Conservation (phyloP, 2,113 vertebrate species). For the Nanger granti region DNA sequence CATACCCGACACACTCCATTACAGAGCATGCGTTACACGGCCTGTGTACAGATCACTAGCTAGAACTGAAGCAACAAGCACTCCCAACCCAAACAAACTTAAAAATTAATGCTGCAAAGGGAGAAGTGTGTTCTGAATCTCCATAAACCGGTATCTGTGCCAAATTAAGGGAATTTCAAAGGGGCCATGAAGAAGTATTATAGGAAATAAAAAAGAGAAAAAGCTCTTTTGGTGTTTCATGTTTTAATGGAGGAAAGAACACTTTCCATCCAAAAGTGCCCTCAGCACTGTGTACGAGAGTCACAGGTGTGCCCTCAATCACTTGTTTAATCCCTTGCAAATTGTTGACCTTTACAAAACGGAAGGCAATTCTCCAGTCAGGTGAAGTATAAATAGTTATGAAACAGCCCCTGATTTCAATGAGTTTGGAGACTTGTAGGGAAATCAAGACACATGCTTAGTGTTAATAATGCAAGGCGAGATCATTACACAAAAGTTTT, state of each 20-base stretch:
- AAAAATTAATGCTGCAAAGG: conserved; percentile 18
- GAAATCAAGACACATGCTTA: not conserved
- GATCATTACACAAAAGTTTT: not conserved
- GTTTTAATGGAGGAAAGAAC: not conserved
- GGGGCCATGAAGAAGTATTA: not conserved
- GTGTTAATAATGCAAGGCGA: not conserved
- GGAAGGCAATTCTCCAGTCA: not conserved
- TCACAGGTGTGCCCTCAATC: not conserved
- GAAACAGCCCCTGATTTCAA: not conserved
- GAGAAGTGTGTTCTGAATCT: conserved; percentile 13
- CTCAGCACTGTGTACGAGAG: not conserved
- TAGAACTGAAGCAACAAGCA: conserved; percentile 47
- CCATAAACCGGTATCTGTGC: not conserved
- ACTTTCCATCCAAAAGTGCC: not conserved
- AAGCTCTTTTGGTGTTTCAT: not conserved
- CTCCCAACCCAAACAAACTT: conserved; percentile 50
- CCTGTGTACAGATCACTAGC: conserved; percentile 12
- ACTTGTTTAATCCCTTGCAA: not conserved
- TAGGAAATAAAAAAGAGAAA: not conserved
- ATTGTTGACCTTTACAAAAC: not conserved
- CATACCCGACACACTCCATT: conserved; percentile 58
- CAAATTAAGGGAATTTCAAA: not conserved
- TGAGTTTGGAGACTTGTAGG: not conserved
- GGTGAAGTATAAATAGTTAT: not conserved
- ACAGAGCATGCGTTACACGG: not conserved